Evolutionary conservation across 1,140 invertebrate species (phyloP), one percentile per base, ranked within the genome.

Genomic region (Papilio dardanus): DNA sequence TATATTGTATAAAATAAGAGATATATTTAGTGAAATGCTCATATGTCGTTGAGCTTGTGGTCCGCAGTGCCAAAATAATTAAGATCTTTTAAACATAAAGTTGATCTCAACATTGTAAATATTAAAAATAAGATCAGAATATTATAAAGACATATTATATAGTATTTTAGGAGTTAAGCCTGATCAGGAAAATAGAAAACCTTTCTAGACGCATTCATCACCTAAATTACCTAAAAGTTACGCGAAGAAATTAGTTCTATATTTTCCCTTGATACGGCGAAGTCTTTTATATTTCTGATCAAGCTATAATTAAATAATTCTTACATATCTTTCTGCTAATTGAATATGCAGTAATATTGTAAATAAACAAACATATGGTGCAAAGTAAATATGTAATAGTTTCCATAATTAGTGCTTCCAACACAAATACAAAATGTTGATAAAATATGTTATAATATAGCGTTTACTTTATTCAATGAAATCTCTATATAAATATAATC

Each of bases 81-180:
- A 88, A 89, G 86, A 87, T 90, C 84, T 91, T 88, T 81, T 84
- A 83, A 85, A 77, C 74, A 54, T 88, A 88, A 88, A 83, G 84
- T 90, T 87, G 90, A 92, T 92, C 90, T 92, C 90, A 92, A 89
- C 83, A 83, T 19, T 92, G 90, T 92, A 92, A 81, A 92, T 92
- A 92, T 84, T 83, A 78, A 42, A 42, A 71, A 46, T 86, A 84
- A 82, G 80, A 75, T 62, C 42, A 68, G 77, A 74, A 66, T 75
- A 40, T 74, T 73, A 73, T 74, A 84, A 73, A 84, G 79, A 76
- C 78, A 83, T 80, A 84, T 82, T 80, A 79, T 33, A 19, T 50
- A 54, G 31, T 16, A 54, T 21, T 21, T 28, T 50, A 54, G 30
- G n/a, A 71, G n/a, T 24, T 42, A 6, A 14, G n/a, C n/a, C n/a